Percentiles rank a stretch among this genome's conserved stretches.
phyloP scores from a whole-genome alignment of 2,888 invertebrate species.

The Therioaphis trifolii region DNA sequence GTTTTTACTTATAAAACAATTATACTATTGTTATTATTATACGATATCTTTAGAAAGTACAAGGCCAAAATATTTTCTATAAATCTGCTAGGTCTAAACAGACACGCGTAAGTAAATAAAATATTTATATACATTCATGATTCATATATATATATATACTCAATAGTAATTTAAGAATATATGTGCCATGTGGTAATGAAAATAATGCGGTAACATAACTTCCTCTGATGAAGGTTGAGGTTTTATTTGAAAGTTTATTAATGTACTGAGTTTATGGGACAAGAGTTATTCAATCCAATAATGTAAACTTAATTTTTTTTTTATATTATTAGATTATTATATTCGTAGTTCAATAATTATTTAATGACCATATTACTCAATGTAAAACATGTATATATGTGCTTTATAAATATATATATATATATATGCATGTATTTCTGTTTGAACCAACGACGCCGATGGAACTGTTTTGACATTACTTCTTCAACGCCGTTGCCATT shows the following conservation, averaged over 20 bases:
- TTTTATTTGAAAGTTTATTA: constrained; percentile 35
- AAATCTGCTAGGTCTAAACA: not conserved
- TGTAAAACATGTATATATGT: too few species aligned
- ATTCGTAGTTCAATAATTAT: too few species aligned
- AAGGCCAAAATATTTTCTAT: constrained; percentile 27
- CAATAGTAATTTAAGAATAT: not conserved
- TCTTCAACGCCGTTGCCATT: too few species aligned
- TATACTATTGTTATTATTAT: constrained; percentile 21
- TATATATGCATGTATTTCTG: too few species aligned
- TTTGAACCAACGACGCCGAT: too few species aligned
- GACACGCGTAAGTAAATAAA: too few species aligned
- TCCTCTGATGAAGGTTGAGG: constrained; percentile 27
- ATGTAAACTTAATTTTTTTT: too few species aligned
- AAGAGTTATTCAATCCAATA: not conserved
- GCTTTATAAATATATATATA: too few species aligned
- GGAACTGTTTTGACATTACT: too few species aligned
- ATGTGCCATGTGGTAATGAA: constrained; percentile 10
- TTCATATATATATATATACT: not conserved
- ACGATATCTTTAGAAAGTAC: constrained; percentile 41
- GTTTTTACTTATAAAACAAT: constrained; percentile 30
- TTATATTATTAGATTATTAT: too few species aligned
- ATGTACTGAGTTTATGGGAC: constrained; percentile 17
- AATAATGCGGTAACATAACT: constrained; percentile 29
- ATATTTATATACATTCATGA: not conserved
- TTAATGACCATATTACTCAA: too few species aligned